Conservation (phyloP, 2,888 invertebrate genomes). For the Baronia brevicornis region DNA sequence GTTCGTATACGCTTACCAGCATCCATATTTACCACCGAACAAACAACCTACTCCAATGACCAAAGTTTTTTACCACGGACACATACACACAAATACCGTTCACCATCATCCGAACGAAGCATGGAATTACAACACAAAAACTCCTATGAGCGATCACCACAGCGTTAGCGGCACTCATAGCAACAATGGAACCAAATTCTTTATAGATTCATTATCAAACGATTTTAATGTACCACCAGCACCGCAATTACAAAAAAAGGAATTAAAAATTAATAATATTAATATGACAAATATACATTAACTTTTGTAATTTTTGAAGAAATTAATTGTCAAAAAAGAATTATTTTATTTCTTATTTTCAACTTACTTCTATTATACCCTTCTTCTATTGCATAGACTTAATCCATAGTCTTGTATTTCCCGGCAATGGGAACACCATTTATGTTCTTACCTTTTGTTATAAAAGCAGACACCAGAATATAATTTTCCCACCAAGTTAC, state of each 20-base stretch:
- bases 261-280: neutral
- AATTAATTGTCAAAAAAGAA: too few species aligned
- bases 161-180: neutral
- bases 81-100: slow-evolving; percentile 16
- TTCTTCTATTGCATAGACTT: too few species aligned
- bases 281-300: slow-evolving; percentile 5
- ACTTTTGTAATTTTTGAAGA: slow-evolving; percentile 1
- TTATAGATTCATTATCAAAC: slow-evolving; percentile 18
- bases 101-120: slow-evolving; percentile 8
- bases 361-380: too few species aligned
- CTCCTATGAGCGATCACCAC: slow-evolving; percentile 4
- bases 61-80: slow-evolving; percentile 18
- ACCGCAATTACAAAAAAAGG: slow-evolving; percentile 3
- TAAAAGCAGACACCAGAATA: too few species aligned
- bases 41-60: slow-evolving; percentile 14
- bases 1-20: slow-evolving; percentile 22
- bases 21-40: slow-evolving; percentile 12
- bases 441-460: too few species aligned
- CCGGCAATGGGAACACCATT: too few species aligned
- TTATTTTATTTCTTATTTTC: too few species aligned
- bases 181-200: slow-evolving; percentile 18
- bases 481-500: too few species aligned
- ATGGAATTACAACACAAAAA: slow-evolving; percentile 10
- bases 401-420: too few species aligned
- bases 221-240: neutral